phyloP scores from a whole-genome alignment of 1,140 invertebrate species.

The Bradynema listronoti region DNA sequence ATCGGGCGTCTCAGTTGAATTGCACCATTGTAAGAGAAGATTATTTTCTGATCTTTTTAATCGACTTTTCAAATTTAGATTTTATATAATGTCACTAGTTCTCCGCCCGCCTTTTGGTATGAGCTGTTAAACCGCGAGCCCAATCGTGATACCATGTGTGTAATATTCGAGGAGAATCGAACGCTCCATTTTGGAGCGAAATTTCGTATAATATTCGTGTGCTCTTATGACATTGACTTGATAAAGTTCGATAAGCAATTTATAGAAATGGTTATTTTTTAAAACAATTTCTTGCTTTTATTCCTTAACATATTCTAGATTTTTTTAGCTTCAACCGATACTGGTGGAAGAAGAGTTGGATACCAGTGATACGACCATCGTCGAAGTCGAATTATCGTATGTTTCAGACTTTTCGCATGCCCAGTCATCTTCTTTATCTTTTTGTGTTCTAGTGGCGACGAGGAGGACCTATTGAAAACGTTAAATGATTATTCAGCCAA shows the following conservation, averaged over 20 bases:
- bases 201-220: conserved; percentile 23
- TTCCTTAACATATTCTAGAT: conserved; percentile 7
- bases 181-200: conserved; percentile 18
- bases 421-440: not conserved
- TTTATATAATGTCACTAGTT: conserved; percentile 21
- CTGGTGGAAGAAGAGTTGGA: conserved; percentile 17
- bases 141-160: conserved; percentile 25
- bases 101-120: conserved; percentile 28
- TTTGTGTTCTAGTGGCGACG: conserved; percentile 19
- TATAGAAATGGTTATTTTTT: conserved; percentile 16
- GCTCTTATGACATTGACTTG: conserved; percentile 3
- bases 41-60: conserved; percentile 1
- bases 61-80: conserved; percentile 16
- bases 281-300: not conserved
- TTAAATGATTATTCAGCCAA: conserved; percentile 27
- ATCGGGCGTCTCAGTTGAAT: conserved; percentile 27
- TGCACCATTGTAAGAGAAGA: conserved; percentile 1
- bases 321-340: conserved; percentile 18
- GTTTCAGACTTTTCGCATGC: not conserved
- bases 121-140: conserved; percentile 27
- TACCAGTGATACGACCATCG: not conserved
- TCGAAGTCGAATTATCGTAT: not conserved
- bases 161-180: conserved; percentile 17
- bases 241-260: conserved; percentile 18
- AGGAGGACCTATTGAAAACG: conserved; percentile 28